Evolutionary conservation across 1,140 invertebrate species (phyloP).

Genomic region (Aleiodes sp.): DNA sequence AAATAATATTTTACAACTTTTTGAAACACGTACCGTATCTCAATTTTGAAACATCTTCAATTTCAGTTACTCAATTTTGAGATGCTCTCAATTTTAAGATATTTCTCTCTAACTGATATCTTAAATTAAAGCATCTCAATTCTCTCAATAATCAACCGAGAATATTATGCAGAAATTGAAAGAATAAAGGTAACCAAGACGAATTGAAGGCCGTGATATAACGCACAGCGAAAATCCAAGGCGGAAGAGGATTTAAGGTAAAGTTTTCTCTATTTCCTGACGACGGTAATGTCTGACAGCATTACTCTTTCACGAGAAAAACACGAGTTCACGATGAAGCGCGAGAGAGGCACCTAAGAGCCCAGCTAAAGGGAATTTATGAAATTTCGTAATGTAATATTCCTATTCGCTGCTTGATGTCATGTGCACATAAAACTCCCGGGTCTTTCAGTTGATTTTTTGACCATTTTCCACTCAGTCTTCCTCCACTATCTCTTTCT

Average conservation of each 20-base stretch:
- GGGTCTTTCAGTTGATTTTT: conserved; percentile 47
- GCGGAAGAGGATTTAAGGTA: conserved; percentile 49
- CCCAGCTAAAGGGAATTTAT: conserved; percentile 65
- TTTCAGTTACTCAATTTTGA: too few relatives aligned
- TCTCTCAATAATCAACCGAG: not conserved
- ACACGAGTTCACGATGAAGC: conserved; percentile 49
- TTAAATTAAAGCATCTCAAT: too few relatives aligned
- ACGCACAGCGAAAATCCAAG: conserved; percentile 1
- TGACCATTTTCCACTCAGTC: conserved; percentile 37
- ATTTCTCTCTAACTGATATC: too few relatives aligned
- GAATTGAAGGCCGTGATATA: not conserved
- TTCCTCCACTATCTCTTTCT: conserved; percentile 35
- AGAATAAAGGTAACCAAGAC: not conserved
- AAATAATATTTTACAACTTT: too few relatives aligned
- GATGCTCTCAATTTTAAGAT: too few relatives aligned
- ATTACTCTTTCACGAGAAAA: conserved; percentile 64
- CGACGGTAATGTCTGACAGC: conserved; percentile 39
- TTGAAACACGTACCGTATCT: too few relatives aligned
- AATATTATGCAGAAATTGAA: not conserved
- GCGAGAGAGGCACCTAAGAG: conserved; percentile 55
- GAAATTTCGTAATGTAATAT: conserved; percentile 66
- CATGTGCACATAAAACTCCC: conserved; percentile 44
- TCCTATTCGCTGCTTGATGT: conserved; percentile 50
- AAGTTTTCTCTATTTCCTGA: conserved; percentile 31
- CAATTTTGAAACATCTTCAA: too few relatives aligned